A percentile compares a stretch with the other conserved stretches of the same genome.
phyloP scores from a whole-genome alignment of 2,797 vertebrate species.

The Acanthurus leucopareius region DNA sequence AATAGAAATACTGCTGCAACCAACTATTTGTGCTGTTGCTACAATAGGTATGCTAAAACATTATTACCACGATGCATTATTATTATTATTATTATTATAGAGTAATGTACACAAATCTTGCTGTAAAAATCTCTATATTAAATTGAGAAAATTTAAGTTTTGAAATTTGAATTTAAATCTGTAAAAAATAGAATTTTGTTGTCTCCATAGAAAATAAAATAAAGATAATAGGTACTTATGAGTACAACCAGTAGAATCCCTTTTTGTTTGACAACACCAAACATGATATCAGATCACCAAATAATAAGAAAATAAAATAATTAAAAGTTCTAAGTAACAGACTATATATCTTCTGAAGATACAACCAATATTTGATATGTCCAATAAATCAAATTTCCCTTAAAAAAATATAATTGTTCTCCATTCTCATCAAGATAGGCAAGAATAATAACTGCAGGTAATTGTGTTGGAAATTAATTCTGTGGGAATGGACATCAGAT shows the following conservation, averaged over 20 bases:
- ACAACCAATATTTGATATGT: conserved; percentile 24
- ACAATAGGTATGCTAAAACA: not conserved
- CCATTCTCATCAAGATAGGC: conserved; percentile 48
- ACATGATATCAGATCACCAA: not conserved
- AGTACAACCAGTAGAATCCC: not conserved
- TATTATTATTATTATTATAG: not conserved
- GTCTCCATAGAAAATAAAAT: not conserved
- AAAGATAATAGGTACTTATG: not conserved
- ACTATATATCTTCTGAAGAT: conserved; percentile 25
- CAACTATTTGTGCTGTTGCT: conserved; percentile 1
- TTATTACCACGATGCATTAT: not conserved
- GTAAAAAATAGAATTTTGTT: not conserved
- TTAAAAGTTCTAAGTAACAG: conserved; percentile 10
- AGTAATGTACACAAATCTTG: not conserved
- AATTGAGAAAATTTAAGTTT: not conserved
- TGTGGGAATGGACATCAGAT: conserved; percentile 59
- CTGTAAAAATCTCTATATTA: not conserved
- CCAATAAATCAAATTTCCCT: conserved; percentile 10
- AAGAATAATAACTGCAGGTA: conserved; percentile 42
- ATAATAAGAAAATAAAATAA: conserved; percentile 4
- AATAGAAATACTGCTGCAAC: conserved; percentile 27
- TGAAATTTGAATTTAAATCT: not conserved
- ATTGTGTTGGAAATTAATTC: conserved; percentile 54
- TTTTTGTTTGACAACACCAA: conserved; percentile 3
- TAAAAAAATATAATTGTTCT: conserved; percentile 28